These are phyloP conservation scores for Syrmaticus mikado DNA, from an alignment of 2,113 vertebrate species.

Conservation along the genomic window DNA sequence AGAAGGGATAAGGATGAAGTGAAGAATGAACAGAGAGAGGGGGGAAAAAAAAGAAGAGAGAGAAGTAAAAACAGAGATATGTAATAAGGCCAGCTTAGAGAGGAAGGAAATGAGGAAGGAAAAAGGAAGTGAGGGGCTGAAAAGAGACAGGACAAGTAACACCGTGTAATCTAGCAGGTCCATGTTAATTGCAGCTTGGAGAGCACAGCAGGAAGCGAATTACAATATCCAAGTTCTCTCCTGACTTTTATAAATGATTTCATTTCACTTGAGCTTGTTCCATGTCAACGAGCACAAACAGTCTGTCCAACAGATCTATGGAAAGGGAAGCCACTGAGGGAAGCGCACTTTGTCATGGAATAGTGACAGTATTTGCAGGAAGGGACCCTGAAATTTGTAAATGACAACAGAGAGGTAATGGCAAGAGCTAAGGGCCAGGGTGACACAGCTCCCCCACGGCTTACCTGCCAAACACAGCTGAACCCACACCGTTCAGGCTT, in stretches of 20 bases:
- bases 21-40: neutral
- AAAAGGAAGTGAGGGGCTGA: neutral
- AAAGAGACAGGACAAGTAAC: neutral
- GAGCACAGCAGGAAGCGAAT: neutral
- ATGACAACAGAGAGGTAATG: neutral
- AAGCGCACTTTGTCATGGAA: neutral
- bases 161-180: neutral
- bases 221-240: neutral
- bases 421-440: neutral
- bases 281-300: neutral
- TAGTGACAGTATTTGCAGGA: neutral
- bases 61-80: neutral
- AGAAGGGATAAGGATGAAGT: neutral
- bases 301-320: neutral
- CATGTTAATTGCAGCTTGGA: neutral
- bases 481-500: neutral
- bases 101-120: conserved; percentile 30
- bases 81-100: neutral
- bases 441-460: neutral
- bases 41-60: too few relatives aligned
- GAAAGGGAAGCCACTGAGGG: neutral
- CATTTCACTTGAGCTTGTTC: neutral
- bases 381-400: neutral
- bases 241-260: neutral
- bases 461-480: neutral